These are phyloP conservation scores for Raja brachyura DNA, from an alignment of 2,113 vertebrate species.

Conservation along the genomic window DNA sequence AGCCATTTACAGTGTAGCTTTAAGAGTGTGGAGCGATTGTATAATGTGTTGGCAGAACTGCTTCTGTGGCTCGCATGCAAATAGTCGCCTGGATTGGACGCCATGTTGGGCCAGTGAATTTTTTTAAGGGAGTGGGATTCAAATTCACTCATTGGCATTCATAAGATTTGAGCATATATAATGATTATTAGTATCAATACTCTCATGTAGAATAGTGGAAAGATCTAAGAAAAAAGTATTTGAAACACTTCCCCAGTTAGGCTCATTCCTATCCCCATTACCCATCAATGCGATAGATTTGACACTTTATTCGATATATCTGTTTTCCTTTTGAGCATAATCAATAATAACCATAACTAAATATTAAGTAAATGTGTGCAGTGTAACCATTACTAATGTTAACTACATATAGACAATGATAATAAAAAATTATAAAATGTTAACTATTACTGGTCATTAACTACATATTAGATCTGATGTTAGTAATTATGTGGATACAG, in stretches of 20 bases:
- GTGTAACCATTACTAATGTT: neutral
- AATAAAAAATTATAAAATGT: neutral
- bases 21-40: no score
- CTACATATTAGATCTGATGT: neutral
- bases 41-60: no score
- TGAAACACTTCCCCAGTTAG: no score
- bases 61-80: no score
- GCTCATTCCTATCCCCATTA: neutral
- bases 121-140: neutral
- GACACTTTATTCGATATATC: neutral
- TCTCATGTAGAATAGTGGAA: neutral
- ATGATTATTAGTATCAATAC: neutral
- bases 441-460: neutral
- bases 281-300: neutral
- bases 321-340: neutral
- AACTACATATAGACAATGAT: neutral
- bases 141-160: neutral
- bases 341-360: neutral
- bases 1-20: no score
- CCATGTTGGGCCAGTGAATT: no score
- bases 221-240: no score
- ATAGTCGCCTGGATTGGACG: no score
- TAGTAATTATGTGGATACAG: neutral
- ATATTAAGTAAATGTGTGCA: neutral
- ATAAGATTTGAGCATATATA: neutral